Base-by-base conservation (phyloP, 2,888 invertebrate species). In the Sympetrum striolatum region DNA sequence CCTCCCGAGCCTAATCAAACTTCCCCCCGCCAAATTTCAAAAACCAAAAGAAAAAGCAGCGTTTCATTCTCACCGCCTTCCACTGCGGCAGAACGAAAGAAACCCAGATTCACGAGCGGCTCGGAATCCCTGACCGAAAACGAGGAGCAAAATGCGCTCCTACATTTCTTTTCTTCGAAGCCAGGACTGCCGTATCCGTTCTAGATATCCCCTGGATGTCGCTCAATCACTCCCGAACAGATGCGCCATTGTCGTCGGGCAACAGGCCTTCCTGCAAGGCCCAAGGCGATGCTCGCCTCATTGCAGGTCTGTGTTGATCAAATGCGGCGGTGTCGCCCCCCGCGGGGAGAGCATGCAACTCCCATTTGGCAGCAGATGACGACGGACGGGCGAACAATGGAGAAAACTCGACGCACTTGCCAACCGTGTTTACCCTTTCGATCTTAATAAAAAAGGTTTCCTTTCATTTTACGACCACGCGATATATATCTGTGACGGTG, bases 301-400 rank as follows among this genome's bases (percentile, higher is more conserved):
- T 39, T 37, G 86, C 22, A 60, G 86, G 60, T n/a, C 60, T 4
- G 15, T 39, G 60, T 58, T 44, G 82, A 58, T 53, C 81, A 25
- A 82, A 82, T 82, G 35, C 35, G n/a, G 37, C 48, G 82, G 37
- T 22, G 86, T 31, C 22, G 35, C 35, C 86, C 37, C 53, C 18
- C 86, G 58, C 35, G 35, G 60, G 86, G 64, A n/a, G 2, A 35
- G 39, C 58, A 37, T 86, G 48, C 60, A 58, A 60, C 35, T 64
- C 86, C 86, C 86, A 60, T 86, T 86, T 86, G 60, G 60, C 86
- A 18, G 64, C 64, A 39, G 86, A 39, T 86, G 86, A 64, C 86
- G 86, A 35, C 14, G 64, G 35, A 37, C 60, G 12, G 60, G 37
- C 10, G 86, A 86, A 86, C 86, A 64, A 86, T 53, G n/a, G 86